Evolutionary conservation across 2,113 vertebrate species (phyloP).

Genomic region (Raphicerus campestris): DNA sequence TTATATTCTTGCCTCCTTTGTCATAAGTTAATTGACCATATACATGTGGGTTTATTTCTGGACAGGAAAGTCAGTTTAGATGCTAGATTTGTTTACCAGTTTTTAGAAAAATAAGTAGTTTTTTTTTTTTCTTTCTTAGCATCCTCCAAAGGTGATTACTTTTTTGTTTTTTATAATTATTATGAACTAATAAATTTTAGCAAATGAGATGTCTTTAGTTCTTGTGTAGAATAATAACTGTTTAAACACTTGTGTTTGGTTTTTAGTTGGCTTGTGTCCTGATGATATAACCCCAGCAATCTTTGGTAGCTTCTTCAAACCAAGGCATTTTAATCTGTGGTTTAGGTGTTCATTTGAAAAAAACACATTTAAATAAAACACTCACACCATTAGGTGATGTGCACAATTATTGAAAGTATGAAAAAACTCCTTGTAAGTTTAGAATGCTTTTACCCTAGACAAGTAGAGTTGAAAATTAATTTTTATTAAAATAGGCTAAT

Average conservation of each 20-base stretch:
- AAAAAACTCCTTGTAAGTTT: not conserved
- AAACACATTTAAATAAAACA: not conserved
- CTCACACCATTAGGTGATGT: not conserved
- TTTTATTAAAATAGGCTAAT: not conserved
- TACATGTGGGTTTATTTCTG: not conserved
- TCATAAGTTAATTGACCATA: not conserved
- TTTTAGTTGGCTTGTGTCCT: not conserved
- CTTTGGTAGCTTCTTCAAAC: not conserved
- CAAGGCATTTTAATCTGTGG: not conserved
- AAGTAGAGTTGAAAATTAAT: not conserved
- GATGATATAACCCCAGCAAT: not conserved
- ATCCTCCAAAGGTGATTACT: not conserved
- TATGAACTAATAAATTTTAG: not conserved
- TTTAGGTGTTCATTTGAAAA: not conserved
- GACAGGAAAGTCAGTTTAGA: not conserved
- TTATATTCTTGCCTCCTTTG: not conserved
- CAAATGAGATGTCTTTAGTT: not conserved
- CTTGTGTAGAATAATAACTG: not conserved
- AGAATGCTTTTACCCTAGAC: not conserved
- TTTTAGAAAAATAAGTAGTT: not conserved
- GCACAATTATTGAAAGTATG: not conserved
- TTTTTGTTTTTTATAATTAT: not conserved
- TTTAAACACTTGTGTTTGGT: not conserved
- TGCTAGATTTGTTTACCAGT: not conserved
- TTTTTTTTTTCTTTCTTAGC: not conserved